These are phyloP conservation scores for Petrolisthes cinctipes DNA, from an alignment of 2,888 invertebrate genomes.

Conservation along the genomic window DNA sequence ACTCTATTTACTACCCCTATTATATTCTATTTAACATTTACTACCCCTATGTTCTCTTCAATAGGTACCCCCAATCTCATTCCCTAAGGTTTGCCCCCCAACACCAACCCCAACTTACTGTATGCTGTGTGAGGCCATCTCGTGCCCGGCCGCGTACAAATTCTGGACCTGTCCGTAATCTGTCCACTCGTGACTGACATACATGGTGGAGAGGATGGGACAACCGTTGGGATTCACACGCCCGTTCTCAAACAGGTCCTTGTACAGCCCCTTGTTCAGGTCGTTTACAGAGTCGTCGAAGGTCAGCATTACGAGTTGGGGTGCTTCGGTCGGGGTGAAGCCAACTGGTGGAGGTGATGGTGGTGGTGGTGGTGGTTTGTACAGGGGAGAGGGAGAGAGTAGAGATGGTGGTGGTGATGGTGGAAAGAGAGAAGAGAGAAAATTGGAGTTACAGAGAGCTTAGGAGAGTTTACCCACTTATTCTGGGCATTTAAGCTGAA, in stretches of 20 bases:
- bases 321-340: slow-evolving; percentile 75
- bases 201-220: slow-evolving; percentile 72
- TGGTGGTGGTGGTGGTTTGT: neutral
- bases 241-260: slow-evolving; percentile 89
- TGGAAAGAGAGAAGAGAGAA: neutral
- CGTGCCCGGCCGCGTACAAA: slow-evolving; percentile 93
- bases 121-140: slow-evolving; percentile 97
- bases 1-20: no score
- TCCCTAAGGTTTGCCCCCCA: no score
- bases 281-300: slow-evolving; percentile 96
- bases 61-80: no score
- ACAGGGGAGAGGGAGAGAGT: neutral
- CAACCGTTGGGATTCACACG: slow-evolving; percentile 83
- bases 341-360: slow-evolving; percentile 10
- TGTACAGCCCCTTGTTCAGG: slow-evolving; percentile 90
- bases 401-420: neutral
- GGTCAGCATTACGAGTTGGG: slow-evolving; percentile 91
- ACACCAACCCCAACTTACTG: slow-evolving; percentile 58
- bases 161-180: slow-evolving; percentile 98
- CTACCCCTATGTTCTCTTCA: no score
- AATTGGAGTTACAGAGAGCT: neutral
- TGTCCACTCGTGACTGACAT: slow-evolving; percentile 84
- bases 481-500: slow-evolving; percentile 14
- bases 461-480: neutral
- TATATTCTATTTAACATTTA: no score